Evolutionary conservation across 2,797 vertebrate species (phyloP).

Genomic region (Spinus olivaceus): DNA sequence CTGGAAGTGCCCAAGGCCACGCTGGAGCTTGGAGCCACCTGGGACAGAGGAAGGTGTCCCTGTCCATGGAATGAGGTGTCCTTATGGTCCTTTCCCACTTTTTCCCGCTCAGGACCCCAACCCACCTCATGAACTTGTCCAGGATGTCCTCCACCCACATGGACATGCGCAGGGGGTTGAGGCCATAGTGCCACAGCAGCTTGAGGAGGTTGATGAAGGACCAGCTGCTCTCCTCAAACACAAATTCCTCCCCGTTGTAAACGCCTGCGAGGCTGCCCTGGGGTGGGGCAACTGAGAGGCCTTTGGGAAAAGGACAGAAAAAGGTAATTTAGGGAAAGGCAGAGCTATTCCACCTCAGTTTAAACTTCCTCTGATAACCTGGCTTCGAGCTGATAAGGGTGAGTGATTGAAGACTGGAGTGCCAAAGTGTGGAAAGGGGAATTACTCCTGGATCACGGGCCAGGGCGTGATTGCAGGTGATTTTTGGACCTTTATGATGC

Average conservation of each 20-base stretch:
- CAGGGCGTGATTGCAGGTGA: neutral
- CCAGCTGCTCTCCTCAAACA: conserved; percentile 92
- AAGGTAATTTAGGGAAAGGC: neutral
- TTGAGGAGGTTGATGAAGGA: conserved; percentile 85
- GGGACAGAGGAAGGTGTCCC: neutral
- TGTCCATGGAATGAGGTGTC: neutral
- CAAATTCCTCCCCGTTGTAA: conserved; percentile 87
- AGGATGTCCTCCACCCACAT: conserved; percentile 92
- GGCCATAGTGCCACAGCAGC: conserved; percentile 88
- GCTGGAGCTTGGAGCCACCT: neutral
- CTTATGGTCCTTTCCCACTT: too few species aligned
- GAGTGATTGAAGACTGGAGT: neutral
- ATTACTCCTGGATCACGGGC: neutral
- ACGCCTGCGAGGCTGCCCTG: conserved; percentile 76
- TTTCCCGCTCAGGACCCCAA: too few species aligned
- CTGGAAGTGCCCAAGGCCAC: neutral
- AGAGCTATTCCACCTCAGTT: neutral
- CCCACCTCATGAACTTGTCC: conserved; percentile 95
- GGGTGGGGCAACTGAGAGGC: conserved; percentile 61
- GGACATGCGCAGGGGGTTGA: conserved; percentile 87
- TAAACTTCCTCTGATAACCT: too few species aligned
- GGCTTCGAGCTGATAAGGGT: fast-evolving
- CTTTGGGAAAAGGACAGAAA: neutral
- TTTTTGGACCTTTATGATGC: neutral
- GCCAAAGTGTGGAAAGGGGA: fast-evolving